phyloP scores from a whole-genome alignment of 2,113 vertebrate species.

The Taxidea taxus region DNA sequence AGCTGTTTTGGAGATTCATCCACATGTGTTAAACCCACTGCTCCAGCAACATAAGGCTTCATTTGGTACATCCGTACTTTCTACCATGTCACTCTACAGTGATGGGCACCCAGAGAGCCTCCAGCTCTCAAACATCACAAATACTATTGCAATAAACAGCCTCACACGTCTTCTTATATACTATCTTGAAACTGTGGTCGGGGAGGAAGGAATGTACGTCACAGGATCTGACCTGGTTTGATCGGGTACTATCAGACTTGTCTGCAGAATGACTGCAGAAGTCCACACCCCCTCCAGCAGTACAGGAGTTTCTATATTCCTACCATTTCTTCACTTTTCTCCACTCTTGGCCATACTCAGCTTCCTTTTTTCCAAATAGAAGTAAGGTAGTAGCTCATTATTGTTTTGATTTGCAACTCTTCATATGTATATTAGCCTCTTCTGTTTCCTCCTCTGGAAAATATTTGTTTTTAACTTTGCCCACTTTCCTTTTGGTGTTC shows the following conservation, averaged over 20 bases:
- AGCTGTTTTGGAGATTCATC: background rate
- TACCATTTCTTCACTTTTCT: background rate
- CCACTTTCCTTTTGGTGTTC: background rate
- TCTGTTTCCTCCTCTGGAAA: background rate
- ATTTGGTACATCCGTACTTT: background rate
- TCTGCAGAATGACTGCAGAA: background rate
- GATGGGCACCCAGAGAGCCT: background rate
- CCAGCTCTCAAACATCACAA: background rate
- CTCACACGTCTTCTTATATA: background rate
- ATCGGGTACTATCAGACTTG: background rate
- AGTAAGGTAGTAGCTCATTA: background rate
- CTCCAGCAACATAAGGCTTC: background rate
- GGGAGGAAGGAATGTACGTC: background rate
- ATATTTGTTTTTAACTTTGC: background rate
- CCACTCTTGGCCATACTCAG: background rate
- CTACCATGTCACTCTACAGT: background rate
- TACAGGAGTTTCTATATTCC: background rate
- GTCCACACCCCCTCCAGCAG: background rate
- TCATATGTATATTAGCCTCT: background rate
- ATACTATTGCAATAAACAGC: background rate
- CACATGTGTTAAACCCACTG: background rate
- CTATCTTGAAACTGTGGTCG: background rate
- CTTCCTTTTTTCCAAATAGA: background rate
- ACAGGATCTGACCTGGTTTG: background rate
- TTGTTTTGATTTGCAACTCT: background rate